Conservation (phyloP, 2,797 vertebrate species). For the Falco peregrinus region DNA sequence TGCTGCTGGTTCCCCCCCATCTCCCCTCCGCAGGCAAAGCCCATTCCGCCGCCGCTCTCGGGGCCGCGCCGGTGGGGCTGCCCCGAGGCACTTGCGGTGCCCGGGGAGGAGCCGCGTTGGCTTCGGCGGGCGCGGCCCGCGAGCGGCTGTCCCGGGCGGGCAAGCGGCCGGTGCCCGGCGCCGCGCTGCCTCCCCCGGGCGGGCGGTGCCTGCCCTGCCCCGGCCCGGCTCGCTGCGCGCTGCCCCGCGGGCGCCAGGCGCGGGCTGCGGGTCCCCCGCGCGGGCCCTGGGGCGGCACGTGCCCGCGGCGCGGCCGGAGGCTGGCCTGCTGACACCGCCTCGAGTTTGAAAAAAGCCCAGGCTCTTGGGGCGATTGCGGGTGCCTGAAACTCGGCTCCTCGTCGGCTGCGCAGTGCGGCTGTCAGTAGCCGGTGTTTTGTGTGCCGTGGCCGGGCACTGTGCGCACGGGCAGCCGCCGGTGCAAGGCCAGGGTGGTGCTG, state of each 20-base stretch:
- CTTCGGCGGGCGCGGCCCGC: rapidly evolving
- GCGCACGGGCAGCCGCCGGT: no score
- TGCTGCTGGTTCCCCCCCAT: neutral
- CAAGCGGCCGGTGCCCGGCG: rapidly evolving
- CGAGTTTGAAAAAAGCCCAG: rapidly evolving
- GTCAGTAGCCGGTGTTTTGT: rapidly evolving
- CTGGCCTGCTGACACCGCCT: no score
- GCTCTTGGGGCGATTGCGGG: rapidly evolving
- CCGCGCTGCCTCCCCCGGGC: no score
- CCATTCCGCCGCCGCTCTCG: no score
- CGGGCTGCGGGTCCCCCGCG: neutral
- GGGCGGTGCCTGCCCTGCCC: neutral
- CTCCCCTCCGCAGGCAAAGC: neutral
- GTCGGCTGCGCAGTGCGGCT: rapidly evolving
- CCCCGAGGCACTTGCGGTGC: neutral
- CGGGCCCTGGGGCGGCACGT: no score
- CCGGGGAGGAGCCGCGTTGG: neutral
- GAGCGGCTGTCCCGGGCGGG: no score
- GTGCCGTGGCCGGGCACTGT: no score
- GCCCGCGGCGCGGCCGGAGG: no score
- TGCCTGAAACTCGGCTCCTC: rapidly evolving
- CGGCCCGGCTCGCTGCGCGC: no score
- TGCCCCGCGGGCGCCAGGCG: neutral
- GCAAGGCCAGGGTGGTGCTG: neutral
- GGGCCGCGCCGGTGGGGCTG: neutral